Conservation (phyloP, 2,888 invertebrate species). For the Sminthurinus aureus region DNA sequence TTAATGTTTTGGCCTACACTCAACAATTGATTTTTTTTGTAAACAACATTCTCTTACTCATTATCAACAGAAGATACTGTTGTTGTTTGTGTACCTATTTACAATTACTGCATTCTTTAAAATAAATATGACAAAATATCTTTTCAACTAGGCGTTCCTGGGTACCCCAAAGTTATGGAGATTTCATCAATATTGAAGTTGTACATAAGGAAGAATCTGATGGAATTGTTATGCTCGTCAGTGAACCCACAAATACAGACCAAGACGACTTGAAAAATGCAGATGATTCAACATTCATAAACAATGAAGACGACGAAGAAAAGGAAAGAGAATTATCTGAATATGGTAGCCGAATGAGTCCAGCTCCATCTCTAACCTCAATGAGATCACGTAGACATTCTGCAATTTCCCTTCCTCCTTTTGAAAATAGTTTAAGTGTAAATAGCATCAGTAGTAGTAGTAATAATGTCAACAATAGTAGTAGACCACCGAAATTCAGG, state of each 20-base stretch:
- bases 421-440: neutral
- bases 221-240: conserved; percentile 57
- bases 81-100: no score
- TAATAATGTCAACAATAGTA: neutral
- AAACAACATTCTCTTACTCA: no score
- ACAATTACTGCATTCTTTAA: no score
- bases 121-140: no score
- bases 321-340: neutral
- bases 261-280: no score
- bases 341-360: neutral
- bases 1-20: no score
- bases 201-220: conserved; percentile 64
- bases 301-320: conserved; percentile 13
- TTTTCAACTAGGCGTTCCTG: no score
- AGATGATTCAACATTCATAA: no score
- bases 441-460: no score
- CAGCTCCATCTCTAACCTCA: neutral
- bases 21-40: no score
- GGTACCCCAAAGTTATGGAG: conserved; percentile 55
- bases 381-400: conserved; percentile 31
- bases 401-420: conserved; percentile 20
- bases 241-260: conserved; percentile 50
- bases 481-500: neutral
- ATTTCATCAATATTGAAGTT: conserved; percentile 71
- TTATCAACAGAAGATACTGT: no score